Evolutionary conservation across 2,113 vertebrate species (phyloP), one percentile per base, ranked within the genome.

Genomic region (Carettochelys insculpta): DNA sequence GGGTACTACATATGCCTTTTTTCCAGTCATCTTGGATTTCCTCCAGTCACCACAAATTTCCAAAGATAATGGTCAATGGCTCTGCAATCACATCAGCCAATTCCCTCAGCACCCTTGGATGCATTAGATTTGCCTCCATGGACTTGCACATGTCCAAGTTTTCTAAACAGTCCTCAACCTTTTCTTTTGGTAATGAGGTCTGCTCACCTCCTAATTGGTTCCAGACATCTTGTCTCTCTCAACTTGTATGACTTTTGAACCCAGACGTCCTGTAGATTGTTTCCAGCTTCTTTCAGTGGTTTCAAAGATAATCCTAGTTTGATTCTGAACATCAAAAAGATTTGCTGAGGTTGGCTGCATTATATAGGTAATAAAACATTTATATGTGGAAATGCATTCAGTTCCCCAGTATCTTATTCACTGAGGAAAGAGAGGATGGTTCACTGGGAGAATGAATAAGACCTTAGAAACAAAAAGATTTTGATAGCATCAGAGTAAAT

Each of bases 301-400:
- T 71, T 77, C 19, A 34, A 54, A 54, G 41, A n/a, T 68, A 68
- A 82, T 34, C 13, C 19, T 77, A 53, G 38, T 65, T 43, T n/a
- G 5, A 50, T 29, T 48, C 12, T 56, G 22, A 61, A 45, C 5
- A 4, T 50, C 47, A 14, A 73, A 73, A 45, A 27, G 13, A 75
- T 75, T 27, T 11, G 29, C 11, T 77, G 54, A 58, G 20, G n/a
- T 80, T 52, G 75, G 20, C 43, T 77, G 22, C 8, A 51, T 79
- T 87, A 78, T 79, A 45, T 41, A 58, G 76, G 61, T 68, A 56
- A 83, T 77, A 56, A 75, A 47, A 83, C 71, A 52, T 86, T 88
- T 83, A 56, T 82, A 7, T 90, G 47, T 52, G 85, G 45, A 65
- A 86, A 31, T 51, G 13, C 79, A n/a, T 82, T 94, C 58, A 82